Evolutionary conservation across 2,797 vertebrate genomes (phyloP).

Genomic region (Moxostoma hubbsi): DNA sequence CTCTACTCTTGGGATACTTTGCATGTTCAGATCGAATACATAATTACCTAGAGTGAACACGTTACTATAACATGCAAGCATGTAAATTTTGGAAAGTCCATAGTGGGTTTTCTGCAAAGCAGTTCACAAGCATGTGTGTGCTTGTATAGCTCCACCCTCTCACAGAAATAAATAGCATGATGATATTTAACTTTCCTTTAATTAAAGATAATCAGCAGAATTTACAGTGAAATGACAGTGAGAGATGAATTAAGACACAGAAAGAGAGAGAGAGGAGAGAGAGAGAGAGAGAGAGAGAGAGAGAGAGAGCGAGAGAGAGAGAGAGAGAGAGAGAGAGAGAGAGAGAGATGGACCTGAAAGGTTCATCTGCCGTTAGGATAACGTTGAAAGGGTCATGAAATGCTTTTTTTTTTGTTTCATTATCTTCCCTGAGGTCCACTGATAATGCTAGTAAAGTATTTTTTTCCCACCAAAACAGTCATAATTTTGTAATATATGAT

Average conservation of each 20-base stretch:
- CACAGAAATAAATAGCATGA: not conserved
- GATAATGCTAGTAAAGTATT: no score
- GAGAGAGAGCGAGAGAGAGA: not conserved
- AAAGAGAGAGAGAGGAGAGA: not conserved
- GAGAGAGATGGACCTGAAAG: not conserved
- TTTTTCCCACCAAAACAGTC: no score
- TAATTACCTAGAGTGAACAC: not conserved
- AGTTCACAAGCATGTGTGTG: slow-evolving; percentile 7
- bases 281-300: not conserved
- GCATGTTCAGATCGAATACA: not conserved
- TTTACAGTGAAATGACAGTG: not conserved
- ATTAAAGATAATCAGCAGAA: not conserved
- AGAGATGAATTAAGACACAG: not conserved
- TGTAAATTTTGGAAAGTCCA: slow-evolving; percentile 6
- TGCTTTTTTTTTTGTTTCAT: no score
- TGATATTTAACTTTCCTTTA: not conserved
- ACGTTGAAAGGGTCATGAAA: not conserved
- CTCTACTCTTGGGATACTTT: slow-evolving; percentile 19
- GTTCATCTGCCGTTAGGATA: not conserved
- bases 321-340: not conserved
- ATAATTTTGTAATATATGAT: no score
- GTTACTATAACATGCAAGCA: not conserved
- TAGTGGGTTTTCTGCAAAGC: not conserved
- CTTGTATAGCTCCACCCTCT: not conserved
- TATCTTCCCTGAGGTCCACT: no score